Conservation (phyloP, 2,113 vertebrate genomes). For the Psilopsiagon aurifrons region DNA sequence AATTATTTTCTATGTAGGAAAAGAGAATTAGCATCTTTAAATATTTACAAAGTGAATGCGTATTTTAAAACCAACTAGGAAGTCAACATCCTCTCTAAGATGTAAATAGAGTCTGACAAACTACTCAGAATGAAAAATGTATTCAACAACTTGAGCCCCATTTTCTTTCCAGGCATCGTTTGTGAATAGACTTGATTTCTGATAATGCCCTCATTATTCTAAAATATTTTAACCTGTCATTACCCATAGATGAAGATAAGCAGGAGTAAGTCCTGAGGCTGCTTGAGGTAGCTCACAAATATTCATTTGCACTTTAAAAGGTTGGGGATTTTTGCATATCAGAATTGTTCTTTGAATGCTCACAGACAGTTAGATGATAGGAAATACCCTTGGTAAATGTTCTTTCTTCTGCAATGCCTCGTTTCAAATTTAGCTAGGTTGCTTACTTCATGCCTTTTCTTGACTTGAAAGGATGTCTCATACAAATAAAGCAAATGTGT, state of each 20-base stretch:
- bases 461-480: background rate
- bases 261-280: background rate
- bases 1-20: background rate
- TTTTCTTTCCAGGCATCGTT: background rate
- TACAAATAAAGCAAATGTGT: background rate
- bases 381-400: background rate
- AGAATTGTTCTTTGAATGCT: background rate
- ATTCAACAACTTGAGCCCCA: background rate
- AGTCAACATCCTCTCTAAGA: constrained; percentile 16
- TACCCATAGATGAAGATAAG: background rate
- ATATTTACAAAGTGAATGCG: constrained; percentile 15
- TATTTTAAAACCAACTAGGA: constrained; percentile 18
- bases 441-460: background rate
- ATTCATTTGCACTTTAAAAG: constrained; percentile 33
- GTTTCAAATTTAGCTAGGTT: background rate
- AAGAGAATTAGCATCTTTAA: constrained; percentile 47
- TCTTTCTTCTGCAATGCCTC: background rate
- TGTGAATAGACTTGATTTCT: constrained; percentile 63
- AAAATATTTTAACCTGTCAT: constrained; percentile 41
- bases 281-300: background rate
- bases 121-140: constrained; percentile 1
- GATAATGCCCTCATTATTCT: constrained; percentile 36
- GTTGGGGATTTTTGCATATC: background rate
- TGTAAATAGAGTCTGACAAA: constrained; percentile 22
- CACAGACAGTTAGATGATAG: background rate